Conservation (phyloP, 2,113 vertebrate species). For the Peromyscus polionotus region DNA sequence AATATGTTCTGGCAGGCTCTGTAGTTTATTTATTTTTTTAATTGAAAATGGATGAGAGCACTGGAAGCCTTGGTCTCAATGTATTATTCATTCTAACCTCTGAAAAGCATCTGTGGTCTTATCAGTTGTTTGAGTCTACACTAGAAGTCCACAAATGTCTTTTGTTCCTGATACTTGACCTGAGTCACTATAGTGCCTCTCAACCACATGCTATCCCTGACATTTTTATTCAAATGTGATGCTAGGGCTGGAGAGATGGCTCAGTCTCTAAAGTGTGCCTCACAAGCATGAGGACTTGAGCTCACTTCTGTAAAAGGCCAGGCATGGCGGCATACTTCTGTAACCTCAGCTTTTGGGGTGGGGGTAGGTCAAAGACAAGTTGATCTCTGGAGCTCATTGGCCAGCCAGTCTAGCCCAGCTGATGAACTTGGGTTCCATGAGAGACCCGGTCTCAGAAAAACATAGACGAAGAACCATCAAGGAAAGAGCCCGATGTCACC, state of each 20-base stretch:
- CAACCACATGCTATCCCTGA: background rate
- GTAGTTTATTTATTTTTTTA: background rate
- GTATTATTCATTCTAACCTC: background rate
- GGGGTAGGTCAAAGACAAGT: background rate
- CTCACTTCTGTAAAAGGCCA: background rate
- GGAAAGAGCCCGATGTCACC: background rate
- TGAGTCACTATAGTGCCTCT: background rate
- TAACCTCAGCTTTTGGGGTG: background rate
- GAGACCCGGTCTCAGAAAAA: background rate
- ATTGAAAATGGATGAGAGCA: background rate
- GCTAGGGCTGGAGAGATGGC: background rate
- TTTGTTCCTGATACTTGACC: background rate
- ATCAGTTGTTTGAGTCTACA: background rate
- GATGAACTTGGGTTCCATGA: background rate
- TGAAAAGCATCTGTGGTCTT: background rate
- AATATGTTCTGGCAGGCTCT: background rate
- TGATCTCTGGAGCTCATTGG: background rate
- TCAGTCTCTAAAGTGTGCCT: background rate
- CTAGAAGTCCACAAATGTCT: background rate
- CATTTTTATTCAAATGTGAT: background rate
- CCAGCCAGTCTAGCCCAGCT: background rate
- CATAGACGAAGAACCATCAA: background rate
- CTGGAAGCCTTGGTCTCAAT: slow-evolving; percentile 24
- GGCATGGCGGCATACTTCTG: background rate
- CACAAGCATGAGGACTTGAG: background rate